phyloP scores from a whole-genome alignment of 2,113 vertebrate genomes.

The Saiga tatarica region DNA sequence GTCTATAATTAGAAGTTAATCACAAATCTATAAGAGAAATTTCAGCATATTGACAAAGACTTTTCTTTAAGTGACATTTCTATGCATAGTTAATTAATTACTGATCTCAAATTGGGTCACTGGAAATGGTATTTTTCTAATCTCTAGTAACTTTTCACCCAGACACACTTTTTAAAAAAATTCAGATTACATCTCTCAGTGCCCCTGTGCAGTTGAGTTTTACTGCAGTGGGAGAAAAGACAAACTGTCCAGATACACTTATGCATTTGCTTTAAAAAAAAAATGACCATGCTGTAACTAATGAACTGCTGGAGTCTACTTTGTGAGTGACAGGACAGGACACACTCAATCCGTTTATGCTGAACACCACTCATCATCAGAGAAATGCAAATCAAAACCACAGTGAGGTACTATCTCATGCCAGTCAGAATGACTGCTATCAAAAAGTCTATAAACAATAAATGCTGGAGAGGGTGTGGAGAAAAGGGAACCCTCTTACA shows the following conservation, averaged over 20 bases:
- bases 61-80: slow-evolving; percentile 75
- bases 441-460: not conserved
- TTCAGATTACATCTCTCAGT: slow-evolving; percentile 31
- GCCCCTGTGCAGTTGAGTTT: slow-evolving; percentile 2
- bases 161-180: slow-evolving; percentile 43
- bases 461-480: not conserved
- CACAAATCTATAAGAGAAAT: slow-evolving; percentile 82
- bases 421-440: not conserved
- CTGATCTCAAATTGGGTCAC: slow-evolving; percentile 70
- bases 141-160: slow-evolving; percentile 65
- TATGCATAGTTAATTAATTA: slow-evolving; percentile 78
- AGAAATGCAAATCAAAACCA: not conserved
- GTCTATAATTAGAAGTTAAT: slow-evolving; percentile 83
- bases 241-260: not conserved
- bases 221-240: slow-evolving; percentile 29
- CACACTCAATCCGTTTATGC: not conserved
- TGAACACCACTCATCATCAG: not conserved
- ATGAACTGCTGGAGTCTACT: not conserved
- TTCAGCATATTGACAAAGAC: slow-evolving; percentile 81
- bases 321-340: not conserved
- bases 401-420: not conserved
- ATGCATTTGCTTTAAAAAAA: not conserved
- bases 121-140: slow-evolving; percentile 71
- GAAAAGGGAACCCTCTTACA: not conserved
- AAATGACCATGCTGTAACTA: not conserved